phyloP scores from a whole-genome alignment of 1,140 invertebrate species.

The Drosophila simulans region DNA sequence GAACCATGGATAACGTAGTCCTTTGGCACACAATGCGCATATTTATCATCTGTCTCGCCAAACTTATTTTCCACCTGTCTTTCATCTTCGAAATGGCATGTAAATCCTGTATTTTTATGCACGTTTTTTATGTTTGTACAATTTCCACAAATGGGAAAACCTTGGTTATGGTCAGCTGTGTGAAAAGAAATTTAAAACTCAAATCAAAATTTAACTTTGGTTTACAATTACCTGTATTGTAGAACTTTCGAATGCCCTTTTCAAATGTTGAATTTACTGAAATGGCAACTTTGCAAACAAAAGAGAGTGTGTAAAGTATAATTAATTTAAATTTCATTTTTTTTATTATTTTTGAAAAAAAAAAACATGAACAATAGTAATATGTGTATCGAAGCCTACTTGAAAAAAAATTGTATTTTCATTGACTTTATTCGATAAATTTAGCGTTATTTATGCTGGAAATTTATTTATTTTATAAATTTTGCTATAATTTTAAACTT shows the following conservation, averaged over 20 bases:
- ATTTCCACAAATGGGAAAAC: constrained; percentile 1
- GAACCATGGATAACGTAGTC: not conserved
- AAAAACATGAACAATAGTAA: not conserved
- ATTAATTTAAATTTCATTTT: not conserved
- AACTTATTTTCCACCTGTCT: not conserved
- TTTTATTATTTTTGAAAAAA: not conserved
- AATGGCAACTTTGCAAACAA: not conserved
- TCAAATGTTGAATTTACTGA: not conserved
- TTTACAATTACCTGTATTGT: not conserved
- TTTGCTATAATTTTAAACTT: no score
- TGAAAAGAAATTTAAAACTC: not conserved
- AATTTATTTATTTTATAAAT: no score
- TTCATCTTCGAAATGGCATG: not conserved
- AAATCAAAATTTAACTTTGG: not conserved
- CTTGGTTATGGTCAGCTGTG: not conserved
- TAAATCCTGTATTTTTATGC: not conserved
- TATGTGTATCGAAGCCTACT: not conserved
- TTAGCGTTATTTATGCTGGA: no score
- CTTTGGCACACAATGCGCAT: not conserved
- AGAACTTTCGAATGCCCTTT: not conserved
- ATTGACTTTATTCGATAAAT: no score
- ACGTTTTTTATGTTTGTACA: not conserved
- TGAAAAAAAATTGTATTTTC: not conserved
- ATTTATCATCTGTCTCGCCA: not conserved
- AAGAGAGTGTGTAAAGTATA: not conserved